Evolutionary conservation across 2,113 vertebrate species (phyloP).

Genomic region (Solea senegalensis): DNA sequence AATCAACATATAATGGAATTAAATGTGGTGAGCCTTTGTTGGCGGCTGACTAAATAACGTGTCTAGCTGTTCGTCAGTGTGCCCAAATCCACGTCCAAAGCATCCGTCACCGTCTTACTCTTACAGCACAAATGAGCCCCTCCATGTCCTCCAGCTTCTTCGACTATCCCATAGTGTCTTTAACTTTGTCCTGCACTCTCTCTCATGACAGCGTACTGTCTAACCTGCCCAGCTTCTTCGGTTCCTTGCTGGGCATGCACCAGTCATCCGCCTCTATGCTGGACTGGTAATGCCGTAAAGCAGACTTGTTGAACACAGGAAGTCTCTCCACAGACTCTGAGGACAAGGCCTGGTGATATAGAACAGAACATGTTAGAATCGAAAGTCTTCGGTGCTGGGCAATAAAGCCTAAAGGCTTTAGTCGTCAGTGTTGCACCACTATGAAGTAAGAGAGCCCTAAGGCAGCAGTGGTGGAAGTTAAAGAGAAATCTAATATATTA

Average conservation of each 20-base stretch:
- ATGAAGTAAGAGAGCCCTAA: no score
- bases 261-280: constrained; percentile 92
- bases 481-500: no score
- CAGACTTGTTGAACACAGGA: constrained; percentile 96
- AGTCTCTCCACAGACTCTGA: constrained; percentile 95
- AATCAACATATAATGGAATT: constrained; percentile 28
- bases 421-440: no score
- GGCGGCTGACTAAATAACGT: no score
- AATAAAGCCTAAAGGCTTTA: no score
- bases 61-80: no score
- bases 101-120: background rate
- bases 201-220: constrained; percentile 74
- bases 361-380: background rate
- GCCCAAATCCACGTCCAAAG: constrained; percentile 12
- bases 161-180: background rate
- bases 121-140: constrained; percentile 4
- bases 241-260: constrained; percentile 93
- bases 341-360: constrained; percentile 87
- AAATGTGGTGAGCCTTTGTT: background rate
- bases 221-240: constrained; percentile 86
- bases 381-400: background rate
- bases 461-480: no score
- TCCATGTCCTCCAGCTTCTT: constrained; percentile 15
- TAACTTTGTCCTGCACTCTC: background rate
- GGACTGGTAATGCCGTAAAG: constrained; percentile 91